phyloP scores from a whole-genome alignment of 2,888 invertebrate species.

The Masnerella sp. region DNA sequence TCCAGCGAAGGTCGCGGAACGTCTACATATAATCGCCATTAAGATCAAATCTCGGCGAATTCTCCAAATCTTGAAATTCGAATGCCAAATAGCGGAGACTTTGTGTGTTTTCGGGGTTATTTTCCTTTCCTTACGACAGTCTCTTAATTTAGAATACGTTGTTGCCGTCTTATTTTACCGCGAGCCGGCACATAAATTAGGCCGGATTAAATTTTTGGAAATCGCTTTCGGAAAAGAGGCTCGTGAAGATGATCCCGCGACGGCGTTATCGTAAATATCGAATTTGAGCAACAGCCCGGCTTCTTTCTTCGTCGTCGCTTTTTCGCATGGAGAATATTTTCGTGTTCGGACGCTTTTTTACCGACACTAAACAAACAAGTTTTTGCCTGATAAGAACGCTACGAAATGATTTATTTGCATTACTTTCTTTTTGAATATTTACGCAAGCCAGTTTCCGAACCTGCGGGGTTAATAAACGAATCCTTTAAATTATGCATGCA shows the following conservation, averaged over 20 bases:
- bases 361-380: constrained; percentile 42
- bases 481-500: constrained; percentile 35
- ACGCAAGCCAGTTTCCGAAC: constrained; percentile 36
- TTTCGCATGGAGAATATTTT: constrained; percentile 20
- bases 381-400: constrained; percentile 37
- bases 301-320: background rate
- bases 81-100: constrained; percentile 39
- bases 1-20: constrained; percentile 15
- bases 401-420: constrained; percentile 40
- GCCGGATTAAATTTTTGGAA: constrained; percentile 48
- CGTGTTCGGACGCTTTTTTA: constrained; percentile 22
- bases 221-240: constrained; percentile 36
- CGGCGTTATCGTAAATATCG: constrained; percentile 43
- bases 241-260: background rate
- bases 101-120: constrained; percentile 44
- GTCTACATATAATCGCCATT: constrained; percentile 31
- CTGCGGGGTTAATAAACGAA: constrained; percentile 47
- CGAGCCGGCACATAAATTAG: constrained; percentile 38
- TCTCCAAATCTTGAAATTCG: constrained; percentile 35
- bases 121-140: constrained; percentile 44
- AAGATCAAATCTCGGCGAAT: constrained; percentile 44
- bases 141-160: constrained; percentile 44
- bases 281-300: constrained; percentile 18
- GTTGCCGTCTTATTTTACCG: constrained; percentile 26
- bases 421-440: constrained; percentile 46